These are phyloP conservation scores for Lipophrys pholis DNA, from an alignment of 2,113 vertebrate genomes.

Conservation along the genomic window DNA sequence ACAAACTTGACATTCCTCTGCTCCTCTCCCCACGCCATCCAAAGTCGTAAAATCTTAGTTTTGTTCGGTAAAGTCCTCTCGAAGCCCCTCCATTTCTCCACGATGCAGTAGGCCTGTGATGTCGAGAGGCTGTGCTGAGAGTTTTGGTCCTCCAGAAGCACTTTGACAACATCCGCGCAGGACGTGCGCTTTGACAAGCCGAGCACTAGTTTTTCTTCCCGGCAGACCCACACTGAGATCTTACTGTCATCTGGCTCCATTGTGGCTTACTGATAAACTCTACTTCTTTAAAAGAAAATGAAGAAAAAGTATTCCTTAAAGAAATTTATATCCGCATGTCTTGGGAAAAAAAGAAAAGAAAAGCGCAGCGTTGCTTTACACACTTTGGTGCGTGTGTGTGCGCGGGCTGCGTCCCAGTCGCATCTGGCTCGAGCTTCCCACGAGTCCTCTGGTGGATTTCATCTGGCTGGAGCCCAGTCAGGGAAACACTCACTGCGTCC, in stretches of 20 bases:
- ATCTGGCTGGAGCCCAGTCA: not conserved
- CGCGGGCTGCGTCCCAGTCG: slow-evolving; percentile 1
- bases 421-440: slow-evolving; percentile 8
- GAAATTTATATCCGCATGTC: slow-evolving; percentile 7
- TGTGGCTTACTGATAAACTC: not conserved
- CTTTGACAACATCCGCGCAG: slow-evolving; percentile 92
- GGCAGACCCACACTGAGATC: slow-evolving; percentile 94
- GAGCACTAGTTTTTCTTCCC: slow-evolving; percentile 92
- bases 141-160: slow-evolving; percentile 88
- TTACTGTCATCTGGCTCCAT: slow-evolving; percentile 88
- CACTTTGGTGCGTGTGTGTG: slow-evolving; percentile 12
- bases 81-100: slow-evolving; percentile 95
- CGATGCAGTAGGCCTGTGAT: slow-evolving; percentile 89
- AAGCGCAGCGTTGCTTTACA: not conserved
- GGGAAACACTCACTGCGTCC: slow-evolving; percentile 9
- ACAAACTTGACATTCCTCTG: slow-evolving; percentile 92
- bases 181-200: slow-evolving; percentile 92
- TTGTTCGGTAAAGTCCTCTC: slow-evolving; percentile 92
- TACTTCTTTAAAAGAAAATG: not conserved
- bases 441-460: slow-evolving; percentile 25
- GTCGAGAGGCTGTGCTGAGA: slow-evolving; percentile 65
- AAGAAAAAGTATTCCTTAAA: not conserved
- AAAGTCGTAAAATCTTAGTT: slow-evolving; percentile 92
- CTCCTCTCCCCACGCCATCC: slow-evolving; percentile 93
- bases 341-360: slow-evolving; percentile 1